Conservation (phyloP, 2,888 invertebrate genomes). For the Neoaliturus tenellus region DNA sequence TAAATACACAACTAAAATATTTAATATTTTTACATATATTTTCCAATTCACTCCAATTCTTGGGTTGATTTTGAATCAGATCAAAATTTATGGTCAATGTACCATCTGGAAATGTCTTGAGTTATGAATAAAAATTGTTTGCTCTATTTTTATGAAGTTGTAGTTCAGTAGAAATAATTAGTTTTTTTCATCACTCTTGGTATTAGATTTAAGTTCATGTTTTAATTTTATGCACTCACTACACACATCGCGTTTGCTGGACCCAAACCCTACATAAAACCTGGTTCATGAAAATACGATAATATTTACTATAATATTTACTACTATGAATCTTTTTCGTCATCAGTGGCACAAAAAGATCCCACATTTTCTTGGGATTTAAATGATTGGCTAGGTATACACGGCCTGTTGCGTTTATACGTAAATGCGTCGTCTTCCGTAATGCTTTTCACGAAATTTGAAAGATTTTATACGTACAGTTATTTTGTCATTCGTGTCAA, state of each 20-base stretch:
- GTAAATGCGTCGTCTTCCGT: neutral
- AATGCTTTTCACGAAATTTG: neutral
- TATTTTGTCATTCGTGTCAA: neutral
- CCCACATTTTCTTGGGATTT: slow-evolving; percentile 13
- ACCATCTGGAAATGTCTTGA: slow-evolving; percentile 3
- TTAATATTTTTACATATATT: too few species aligned
- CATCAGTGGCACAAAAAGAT: slow-evolving; percentile 1
- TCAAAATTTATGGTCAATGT: slow-evolving; percentile 19
- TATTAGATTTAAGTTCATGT: slow-evolving; percentile 8
- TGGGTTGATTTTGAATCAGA: slow-evolving; percentile 4
- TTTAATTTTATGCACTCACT: slow-evolving; percentile 6
- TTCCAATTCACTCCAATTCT: too few species aligned
- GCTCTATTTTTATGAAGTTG: neutral
- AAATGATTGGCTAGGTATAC: neutral
- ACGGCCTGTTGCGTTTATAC: slow-evolving; percentile 4
- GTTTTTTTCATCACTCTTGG: slow-evolving; percentile 12
- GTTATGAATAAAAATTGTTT: neutral
- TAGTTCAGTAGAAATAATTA: neutral
- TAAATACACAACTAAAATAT: too few species aligned
- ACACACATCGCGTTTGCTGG: neutral
- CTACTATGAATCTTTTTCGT: neutral
- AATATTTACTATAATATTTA: slow-evolving; percentile 25
- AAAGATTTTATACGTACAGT: neutral
- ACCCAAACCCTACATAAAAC: slow-evolving; percentile 2
- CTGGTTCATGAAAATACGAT: slow-evolving; percentile 15